Base-by-base conservation (phyloP, 2,797 vertebrate species). In the Chloroceryle amazona region DNA sequence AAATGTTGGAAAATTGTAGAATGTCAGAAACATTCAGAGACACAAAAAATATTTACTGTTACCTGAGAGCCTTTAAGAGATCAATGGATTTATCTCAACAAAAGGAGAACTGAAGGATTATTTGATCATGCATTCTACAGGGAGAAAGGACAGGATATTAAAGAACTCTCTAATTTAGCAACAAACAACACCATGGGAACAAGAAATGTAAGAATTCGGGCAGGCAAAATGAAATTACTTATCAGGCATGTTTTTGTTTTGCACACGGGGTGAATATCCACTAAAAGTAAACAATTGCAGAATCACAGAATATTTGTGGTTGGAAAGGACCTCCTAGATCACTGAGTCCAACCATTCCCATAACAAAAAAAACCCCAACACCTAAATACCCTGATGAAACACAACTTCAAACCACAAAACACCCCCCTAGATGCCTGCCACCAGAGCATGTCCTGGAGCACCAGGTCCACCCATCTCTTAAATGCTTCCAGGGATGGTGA, bases 61-160 rank as follows among this genome's bases (percentile, higher is more conserved):
- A 54, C 37, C n/a, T 78, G 31, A 84, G 11, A 72, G 4, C 10
- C 39, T 79, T 74, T 60, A 65, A 29, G 61, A 86, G 4, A 52
- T 72, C 8, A 52, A 41, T 49, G 29, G 44, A 39, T 51, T 90
- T 90, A 80, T 67, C 29, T 86, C 55, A 71, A 74, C 9, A 42
- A 66, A 89, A 85, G 68, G 22, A 75, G 7, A 11, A 70, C 28
- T 37, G 42, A 63, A 9, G 12, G 5, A 5, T 73, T 55, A 67
- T 88, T 93, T 83, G 14, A 55, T 78, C 19, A 39, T 20, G 57
- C 31, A 54, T 86, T 81, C 51, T 82, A 51, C 9, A 44, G n/a
- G 14, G 9, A 71, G 14, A 73, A 87, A 82, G 19, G 65, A 70
- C 55, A 82, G n/a, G 72, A 93, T 90, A 88, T 87, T 90, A 93